A percentile compares a stretch with the other conserved stretches of the same genome.
Evolutionary conservation across 2,797 vertebrate species (phyloP).

Genomic region (Spondyliosoma cantharus): DNA sequence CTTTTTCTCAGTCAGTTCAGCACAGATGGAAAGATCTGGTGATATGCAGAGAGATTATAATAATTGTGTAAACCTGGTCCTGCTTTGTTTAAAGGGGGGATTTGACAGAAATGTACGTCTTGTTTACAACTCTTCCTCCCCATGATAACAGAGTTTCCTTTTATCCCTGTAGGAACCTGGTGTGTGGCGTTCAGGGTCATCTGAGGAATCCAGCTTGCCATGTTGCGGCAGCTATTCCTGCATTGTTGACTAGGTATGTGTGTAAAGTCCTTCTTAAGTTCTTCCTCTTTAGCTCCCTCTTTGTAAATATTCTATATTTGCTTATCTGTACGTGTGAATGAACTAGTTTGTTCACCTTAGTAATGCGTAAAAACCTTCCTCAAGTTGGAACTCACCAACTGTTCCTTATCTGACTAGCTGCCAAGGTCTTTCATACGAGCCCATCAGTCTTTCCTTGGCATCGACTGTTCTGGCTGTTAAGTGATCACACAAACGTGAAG

Average conservation of each 20-base stretch:
- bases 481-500: background rate
- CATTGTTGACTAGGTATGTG: background rate
- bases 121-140: background rate
- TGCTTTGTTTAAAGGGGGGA: background rate
- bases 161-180: background rate
- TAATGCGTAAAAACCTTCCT: background rate
- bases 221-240: background rate
- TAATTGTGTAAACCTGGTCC: background rate
- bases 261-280: background rate
- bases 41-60: conserved; percentile 35
- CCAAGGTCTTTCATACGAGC: background rate
- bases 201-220: background rate
- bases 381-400: no score
- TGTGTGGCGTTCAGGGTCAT: conserved; percentile 7
- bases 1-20: conserved; percentile 24
- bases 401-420: background rate
- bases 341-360: background rate
- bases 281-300: background rate
- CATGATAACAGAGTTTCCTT: background rate
- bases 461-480: background rate
- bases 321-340: no score
- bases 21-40: conserved; percentile 18
- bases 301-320: no score
- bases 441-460: background rate
- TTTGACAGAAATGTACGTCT: conserved; percentile 4